Evolutionary conservation across 1,140 invertebrate genomes (phyloP).

Genomic region (Anastrepha ludens): DNA sequence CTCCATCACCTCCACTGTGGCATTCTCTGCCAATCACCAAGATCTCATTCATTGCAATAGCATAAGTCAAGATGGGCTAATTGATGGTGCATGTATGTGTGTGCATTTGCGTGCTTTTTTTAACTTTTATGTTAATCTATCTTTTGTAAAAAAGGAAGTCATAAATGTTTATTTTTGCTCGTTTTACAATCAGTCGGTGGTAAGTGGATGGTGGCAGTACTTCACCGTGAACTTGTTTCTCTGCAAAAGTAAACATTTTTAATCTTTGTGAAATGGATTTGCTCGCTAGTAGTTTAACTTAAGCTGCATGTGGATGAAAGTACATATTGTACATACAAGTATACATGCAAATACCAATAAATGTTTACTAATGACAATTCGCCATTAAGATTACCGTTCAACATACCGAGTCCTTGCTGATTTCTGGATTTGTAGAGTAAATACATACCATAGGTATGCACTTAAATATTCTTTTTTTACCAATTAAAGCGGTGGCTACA

Average conservation of each 20-base stretch:
- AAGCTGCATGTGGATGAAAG: neutral
- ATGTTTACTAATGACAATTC: neutral
- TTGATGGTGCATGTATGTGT: neutral
- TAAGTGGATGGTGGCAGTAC: neutral
- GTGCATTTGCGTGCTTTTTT: neutral
- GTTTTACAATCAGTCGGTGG: neutral
- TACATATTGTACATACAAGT: neutral
- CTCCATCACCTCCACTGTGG: neutral
- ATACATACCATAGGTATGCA: no score
- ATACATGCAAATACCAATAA: neutral
- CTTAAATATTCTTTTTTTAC: no score
- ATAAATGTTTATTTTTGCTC: neutral
- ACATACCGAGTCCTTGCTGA: no score
- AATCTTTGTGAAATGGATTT: conserved; percentile 9
- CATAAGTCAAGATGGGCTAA: conserved; percentile 17
- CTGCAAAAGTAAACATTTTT: neutral
- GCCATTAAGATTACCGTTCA: neutral
- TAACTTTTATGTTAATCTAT: neutral
- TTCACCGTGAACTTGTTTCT: neutral
- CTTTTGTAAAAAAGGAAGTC: neutral
- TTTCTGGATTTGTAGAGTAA: no score
- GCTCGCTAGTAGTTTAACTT: neutral
- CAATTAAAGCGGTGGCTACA: no score
- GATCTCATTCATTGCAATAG: neutral
- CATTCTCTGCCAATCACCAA: neutral